Evolutionary conservation across 2,888 invertebrate species (phyloP).

Genomic region (Loripinus fragilis): DNA sequence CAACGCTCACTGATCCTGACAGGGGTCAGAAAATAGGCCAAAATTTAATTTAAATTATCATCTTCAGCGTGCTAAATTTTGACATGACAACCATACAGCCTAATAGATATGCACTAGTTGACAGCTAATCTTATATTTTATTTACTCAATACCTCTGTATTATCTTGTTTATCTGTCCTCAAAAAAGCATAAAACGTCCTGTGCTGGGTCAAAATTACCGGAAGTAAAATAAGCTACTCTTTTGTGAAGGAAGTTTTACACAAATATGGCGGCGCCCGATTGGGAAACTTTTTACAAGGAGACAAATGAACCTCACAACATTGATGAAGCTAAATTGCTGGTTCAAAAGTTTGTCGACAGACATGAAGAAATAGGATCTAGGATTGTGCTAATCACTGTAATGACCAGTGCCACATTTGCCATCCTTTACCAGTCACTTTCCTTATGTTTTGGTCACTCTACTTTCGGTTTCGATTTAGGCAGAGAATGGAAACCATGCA

Average conservation of each 20-base stretch:
- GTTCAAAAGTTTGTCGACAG: constrained; percentile 60
- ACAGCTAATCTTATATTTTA: neutral
- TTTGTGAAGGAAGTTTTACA: neutral
- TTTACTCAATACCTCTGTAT: neutral
- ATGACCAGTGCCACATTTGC: constrained; percentile 17
- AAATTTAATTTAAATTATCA: neutral
- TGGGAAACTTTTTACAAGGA: constrained; percentile 67
- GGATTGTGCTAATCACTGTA: constrained; percentile 89
- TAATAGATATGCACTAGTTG: neutral
- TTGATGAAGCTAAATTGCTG: constrained; percentile 55
- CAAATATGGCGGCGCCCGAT: constrained; percentile 60
- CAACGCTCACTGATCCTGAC: too few relatives aligned
- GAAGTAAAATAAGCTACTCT: neutral
- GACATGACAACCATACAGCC: neutral
- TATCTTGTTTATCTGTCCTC: neutral
- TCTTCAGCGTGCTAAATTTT: neutral
- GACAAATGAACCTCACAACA: constrained; percentile 65
- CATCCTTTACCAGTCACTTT: too few relatives aligned
- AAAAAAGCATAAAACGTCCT: neutral
- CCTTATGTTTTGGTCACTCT: too few relatives aligned
- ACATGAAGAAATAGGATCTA: constrained; percentile 84
- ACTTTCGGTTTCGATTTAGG: too few relatives aligned
- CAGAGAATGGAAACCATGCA: too few relatives aligned
- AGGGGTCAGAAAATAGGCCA: neutral
- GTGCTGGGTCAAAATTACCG: neutral